Evolutionary conservation across 64 coral and sea anemone genomes (phyloP).

Genomic region (Anthopleura sola): DNA sequence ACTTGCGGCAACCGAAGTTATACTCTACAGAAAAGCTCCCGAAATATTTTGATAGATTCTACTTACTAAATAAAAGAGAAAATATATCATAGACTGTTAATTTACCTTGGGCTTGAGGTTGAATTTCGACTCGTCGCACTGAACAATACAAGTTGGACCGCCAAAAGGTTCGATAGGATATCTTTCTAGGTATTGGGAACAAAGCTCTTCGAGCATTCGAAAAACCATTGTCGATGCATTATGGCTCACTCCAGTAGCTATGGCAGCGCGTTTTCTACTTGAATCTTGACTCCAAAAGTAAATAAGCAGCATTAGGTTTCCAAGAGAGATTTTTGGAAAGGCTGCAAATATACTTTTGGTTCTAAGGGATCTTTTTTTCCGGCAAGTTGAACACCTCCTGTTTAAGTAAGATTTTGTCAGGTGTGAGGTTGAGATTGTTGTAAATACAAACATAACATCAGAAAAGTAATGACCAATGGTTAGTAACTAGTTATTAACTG

Average conservation of each 20-base stretch:
- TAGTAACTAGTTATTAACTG: no score
- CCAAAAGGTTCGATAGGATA: conserved; percentile 33
- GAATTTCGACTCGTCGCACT: conserved; percentile 35
- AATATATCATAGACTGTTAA: no score
- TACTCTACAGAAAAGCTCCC: no score
- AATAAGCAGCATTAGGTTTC: background rate
- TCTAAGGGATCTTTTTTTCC: conserved; percentile 12
- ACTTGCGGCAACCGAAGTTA: no score
- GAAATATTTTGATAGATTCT: no score
- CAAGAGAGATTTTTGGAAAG: conserved; percentile 12
- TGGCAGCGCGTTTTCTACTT: background rate
- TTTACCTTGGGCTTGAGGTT: conserved; percentile 33
- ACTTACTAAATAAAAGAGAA: no score
- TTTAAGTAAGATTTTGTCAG: no score
- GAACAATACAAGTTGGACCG: background rate
- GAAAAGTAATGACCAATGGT: no score
- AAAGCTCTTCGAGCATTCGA: conserved; percentile 1
- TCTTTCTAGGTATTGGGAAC: conserved; percentile 10
- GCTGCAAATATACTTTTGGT: conserved; percentile 30
- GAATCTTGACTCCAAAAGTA: conserved; percentile 28
- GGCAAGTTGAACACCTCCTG: conserved; percentile 1
- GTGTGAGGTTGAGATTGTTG: no score
- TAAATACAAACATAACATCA: background rate
- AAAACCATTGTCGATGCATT: background rate
- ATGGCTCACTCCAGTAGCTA: background rate